Percentiles rank a stretch among this genome's conserved stretches.
Evolutionary conservation across 2,888 invertebrate species (phyloP).

Genomic region (Eupithecia pulchellata): DNA sequence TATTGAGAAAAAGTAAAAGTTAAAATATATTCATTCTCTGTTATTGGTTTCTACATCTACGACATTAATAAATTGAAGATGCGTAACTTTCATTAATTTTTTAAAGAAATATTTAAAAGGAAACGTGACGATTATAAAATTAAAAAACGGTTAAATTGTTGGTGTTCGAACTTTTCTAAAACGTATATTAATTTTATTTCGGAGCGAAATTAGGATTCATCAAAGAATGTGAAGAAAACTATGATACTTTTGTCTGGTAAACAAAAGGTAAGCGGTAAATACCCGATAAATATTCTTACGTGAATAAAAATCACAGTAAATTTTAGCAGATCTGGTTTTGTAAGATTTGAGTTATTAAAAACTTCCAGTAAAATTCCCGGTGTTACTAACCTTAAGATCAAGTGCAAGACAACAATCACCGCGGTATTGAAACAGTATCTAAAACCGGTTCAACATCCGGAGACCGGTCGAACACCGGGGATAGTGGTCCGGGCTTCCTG

Average conservation of each 20-base stretch:
- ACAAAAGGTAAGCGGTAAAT: too few relatives aligned
- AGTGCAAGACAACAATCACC: constrained; percentile 21
- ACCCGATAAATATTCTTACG: too few relatives aligned
- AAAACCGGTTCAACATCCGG: constrained; percentile 39
- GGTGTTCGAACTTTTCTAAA: neutral
- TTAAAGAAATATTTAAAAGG: neutral
- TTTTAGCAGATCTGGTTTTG: too few relatives aligned
- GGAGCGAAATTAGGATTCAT: neutral
- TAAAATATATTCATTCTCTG: too few relatives aligned
- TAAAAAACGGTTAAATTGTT: neutral
- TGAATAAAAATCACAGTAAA: too few relatives aligned
- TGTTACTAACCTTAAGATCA: constrained; percentile 21
- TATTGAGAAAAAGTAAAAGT: too few relatives aligned
- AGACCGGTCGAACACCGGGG: constrained; percentile 9
- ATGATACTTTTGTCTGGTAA: too few relatives aligned
- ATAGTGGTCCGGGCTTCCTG: constrained; percentile 31
- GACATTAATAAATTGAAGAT: neutral
- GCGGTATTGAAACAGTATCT: constrained; percentile 31
- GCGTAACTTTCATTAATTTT: neutral
- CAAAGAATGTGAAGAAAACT: neutral
- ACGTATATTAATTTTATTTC: neutral
- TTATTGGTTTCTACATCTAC: neutral
- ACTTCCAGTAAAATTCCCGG: neutral
- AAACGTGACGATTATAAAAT: neutral
- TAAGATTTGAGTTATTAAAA: neutral